Evolutionary conservation across 2,797 vertebrate genomes (phyloP), one percentile per base, ranked within the genome.

Genomic region (Avahi laniger): DNA sequence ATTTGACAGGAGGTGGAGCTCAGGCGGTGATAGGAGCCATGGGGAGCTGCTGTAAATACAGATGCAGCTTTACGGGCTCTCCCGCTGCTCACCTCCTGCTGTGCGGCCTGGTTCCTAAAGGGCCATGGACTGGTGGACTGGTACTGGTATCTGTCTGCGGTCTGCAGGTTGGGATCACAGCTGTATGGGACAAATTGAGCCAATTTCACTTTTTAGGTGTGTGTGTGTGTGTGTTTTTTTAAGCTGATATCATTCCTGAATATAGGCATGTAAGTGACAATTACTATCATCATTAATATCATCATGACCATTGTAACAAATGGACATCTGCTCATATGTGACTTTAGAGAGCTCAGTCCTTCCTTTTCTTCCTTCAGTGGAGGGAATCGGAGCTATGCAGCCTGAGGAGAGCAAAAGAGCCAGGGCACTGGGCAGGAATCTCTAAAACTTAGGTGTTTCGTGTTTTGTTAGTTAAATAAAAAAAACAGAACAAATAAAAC

Each of bases 111-210:
- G 52, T 54, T 54, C 20, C 52, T 54, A 54, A 22, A 22, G 7
- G 52, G 52, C 52, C 52, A 24, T 0, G 17, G 20, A 54, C 52
- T 22, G 52, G 52, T 54, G 17, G 20, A 54, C 52, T 22, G 52
- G 52, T 54, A 54, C 20, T 0, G 0, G 20, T n/a, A n/a, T n/a
- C n/a, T n/a, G n/a, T 54, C 52, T 54, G 52, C 2, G 2, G 20
- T 8, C 52, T 8, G 52, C 20, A 20, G 7, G 7, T 22, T 24
- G 52, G 20, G 20, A 54, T 22, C 20, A 20, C 52, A 52, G 52
- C 52, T 52, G 1, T 52, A 52, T 20, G 20, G 52, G 18, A 52
- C 7, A 38, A 30, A 48, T 24, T 38, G 5, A 57, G 38, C 33
- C 72, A 24, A 5, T 69, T 85, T 85, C 30, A 67, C 28, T 35